Conservation (phyloP, 2,113 vertebrate genomes). For the Acrocephalus kingi region DNA sequence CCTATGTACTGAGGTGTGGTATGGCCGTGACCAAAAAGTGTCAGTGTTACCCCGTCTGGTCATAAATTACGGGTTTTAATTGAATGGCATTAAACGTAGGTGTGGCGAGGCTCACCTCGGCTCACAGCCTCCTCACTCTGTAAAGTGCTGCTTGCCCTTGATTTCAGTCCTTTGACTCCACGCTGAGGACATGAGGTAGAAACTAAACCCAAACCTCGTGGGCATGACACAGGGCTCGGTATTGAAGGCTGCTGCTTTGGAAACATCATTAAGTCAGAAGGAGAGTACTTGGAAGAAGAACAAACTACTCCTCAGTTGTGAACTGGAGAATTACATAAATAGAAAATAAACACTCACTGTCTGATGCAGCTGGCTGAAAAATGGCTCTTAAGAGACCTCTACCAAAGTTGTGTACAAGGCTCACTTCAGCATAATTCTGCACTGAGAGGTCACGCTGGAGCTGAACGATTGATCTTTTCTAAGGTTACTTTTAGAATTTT, state of each 20-base stretch:
- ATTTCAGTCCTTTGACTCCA: background rate
- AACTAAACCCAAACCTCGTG: background rate
- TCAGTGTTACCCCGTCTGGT: background rate
- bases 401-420: background rate
- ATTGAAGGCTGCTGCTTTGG: background rate
- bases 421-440: background rate
- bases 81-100: background rate
- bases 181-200: background rate
- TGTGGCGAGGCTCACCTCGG: background rate
- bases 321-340: background rate
- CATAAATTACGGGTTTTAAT: background rate
- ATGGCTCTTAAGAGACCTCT: background rate
- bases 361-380: background rate
- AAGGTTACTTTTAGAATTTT: background rate
- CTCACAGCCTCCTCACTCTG: background rate
- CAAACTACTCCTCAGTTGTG: background rate
- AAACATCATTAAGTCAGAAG: background rate
- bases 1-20: fast-evolving
- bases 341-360: background rate
- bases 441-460: background rate
- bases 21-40: too few species aligned
- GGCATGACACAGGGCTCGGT: background rate
- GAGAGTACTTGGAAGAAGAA: background rate
- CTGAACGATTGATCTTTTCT: background rate
- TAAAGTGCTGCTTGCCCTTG: too few species aligned